Conservation (phyloP, 2,797 vertebrate genomes). For the Poeciliopsis paucimaculata region DNA sequence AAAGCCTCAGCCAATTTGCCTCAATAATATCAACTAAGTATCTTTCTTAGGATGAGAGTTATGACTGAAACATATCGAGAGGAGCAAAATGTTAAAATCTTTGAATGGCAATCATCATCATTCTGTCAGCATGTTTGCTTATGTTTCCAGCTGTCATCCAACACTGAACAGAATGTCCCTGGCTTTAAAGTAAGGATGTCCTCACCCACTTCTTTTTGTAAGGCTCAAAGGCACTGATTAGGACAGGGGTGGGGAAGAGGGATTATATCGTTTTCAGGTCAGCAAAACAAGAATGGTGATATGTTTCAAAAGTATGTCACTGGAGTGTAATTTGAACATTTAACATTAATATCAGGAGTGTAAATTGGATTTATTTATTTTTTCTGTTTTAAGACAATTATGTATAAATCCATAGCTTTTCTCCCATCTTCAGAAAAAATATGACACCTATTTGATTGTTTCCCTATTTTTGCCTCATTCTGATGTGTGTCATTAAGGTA, state of each 20-base stretch:
- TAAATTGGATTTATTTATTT: neutral
- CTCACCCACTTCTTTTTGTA: slow-evolving; percentile 13
- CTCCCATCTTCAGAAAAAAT: slow-evolving; percentile 18
- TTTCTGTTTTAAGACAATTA: neutral
- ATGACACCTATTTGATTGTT: slow-evolving; percentile 34
- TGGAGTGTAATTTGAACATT: neutral
- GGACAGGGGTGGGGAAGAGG: no score
- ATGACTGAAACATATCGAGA: slow-evolving; percentile 26
- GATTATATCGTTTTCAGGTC: neutral
- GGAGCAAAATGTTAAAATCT: slow-evolving; percentile 24
- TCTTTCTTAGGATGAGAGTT: slow-evolving; percentile 22
- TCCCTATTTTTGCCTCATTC: slow-evolving; percentile 32
- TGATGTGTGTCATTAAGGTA: slow-evolving; percentile 38
- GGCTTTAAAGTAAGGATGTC: slow-evolving; percentile 20
- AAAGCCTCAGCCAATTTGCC: slow-evolving; percentile 32
- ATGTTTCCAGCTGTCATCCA: slow-evolving; percentile 33
- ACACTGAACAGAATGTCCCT: slow-evolving; percentile 32
- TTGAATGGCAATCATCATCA: slow-evolving; percentile 31
- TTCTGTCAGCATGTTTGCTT: slow-evolving; percentile 35
- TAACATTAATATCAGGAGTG: neutral
- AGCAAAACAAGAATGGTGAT: neutral
- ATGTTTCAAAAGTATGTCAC: neutral
- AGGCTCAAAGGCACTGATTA: slow-evolving; percentile 3
- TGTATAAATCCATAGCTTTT: neutral
- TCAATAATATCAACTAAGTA: slow-evolving; percentile 44